Percentiles rank a stretch among this genome's conserved stretches.
phyloP scores from a whole-genome alignment of 2,797 vertebrate species.

The Cyclura pinguis region DNA sequence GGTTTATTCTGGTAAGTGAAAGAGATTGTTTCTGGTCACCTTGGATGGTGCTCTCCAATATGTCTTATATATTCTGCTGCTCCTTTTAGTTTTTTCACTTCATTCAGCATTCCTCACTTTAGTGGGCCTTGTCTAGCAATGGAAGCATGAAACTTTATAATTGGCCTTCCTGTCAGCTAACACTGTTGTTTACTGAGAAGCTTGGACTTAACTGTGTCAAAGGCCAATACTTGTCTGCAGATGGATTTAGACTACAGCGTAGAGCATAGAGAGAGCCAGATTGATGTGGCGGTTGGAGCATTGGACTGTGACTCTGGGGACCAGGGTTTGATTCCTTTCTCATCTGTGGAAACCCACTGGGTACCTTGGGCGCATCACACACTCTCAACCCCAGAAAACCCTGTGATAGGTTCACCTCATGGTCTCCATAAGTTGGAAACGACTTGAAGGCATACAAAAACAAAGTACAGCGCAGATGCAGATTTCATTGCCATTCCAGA shows the following conservation, averaged over 20 bases:
- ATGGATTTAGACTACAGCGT: background rate
- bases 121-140: background rate
- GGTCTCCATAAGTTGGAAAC: no score
- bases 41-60: background rate
- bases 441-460: no score
- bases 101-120: background rate
- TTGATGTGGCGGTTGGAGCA: no score
- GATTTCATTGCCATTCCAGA: background rate
- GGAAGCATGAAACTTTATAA: background rate
- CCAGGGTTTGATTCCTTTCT: no score
- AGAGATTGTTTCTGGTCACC: background rate
- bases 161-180: background rate
- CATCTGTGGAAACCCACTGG: no score
- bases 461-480: background rate
- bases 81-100: background rate
- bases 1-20: background rate
- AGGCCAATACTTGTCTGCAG: background rate
- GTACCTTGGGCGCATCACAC: no score
- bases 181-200: background rate
- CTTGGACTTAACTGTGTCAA: background rate
- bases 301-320: no score
- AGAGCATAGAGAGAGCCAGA: background rate
- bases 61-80: background rate
- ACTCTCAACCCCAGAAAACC: no score
- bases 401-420: no score